Base-by-base conservation (phyloP, 2,113 vertebrate genomes). In the Merops nubicus region DNA sequence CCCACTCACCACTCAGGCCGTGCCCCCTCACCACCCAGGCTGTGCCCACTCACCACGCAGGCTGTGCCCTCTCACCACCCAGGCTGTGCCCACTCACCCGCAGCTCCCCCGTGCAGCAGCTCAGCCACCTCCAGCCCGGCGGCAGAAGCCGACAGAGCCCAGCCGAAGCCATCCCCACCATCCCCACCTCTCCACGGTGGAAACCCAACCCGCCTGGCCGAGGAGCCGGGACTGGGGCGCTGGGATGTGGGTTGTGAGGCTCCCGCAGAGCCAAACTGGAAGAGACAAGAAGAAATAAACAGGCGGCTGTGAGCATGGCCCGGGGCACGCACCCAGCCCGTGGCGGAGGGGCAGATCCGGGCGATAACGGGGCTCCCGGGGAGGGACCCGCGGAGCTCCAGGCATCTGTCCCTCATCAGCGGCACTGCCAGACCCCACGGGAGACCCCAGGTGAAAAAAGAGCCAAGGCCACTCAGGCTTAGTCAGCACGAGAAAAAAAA, bases 221-320 rank as follows among this genome's bases (percentile, higher is more conserved):
- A 34, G 72, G 40, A 62, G 47, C 47, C 4, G 2, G 57, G 29
- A 54, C n/a, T 3, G 0, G 67, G 40, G 25, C 64, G 42, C 16
- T 0, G 17, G n/a, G 63, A 60, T 62, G 68, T n/a, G 48, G 53
- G 59, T 57, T 3, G 8, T 26, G 28, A 77, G 28, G 38, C 38
- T 86, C 47, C 56, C 1, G 1, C 15, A 25, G 81, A 94, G 33
- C 48, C 90, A 87, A 73, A 63, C 53, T 91, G 77, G 89, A 89
- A 84, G 50, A 83, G 78, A 91, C 63, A 84, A 83, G 81, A 29
- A 73, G 70, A 59, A 85, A 89, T 47, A 89, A 68, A 79, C 31
- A 60, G 3, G 10, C 5, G 9, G 38, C 14, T 2, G 38, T 1
- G 45, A 68, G 43, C 10, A 3, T 15, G 48, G 67, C 57, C 31